phyloP scores from a whole-genome alignment of 2,797 vertebrate species.

The Apodemus agrarius region DNA sequence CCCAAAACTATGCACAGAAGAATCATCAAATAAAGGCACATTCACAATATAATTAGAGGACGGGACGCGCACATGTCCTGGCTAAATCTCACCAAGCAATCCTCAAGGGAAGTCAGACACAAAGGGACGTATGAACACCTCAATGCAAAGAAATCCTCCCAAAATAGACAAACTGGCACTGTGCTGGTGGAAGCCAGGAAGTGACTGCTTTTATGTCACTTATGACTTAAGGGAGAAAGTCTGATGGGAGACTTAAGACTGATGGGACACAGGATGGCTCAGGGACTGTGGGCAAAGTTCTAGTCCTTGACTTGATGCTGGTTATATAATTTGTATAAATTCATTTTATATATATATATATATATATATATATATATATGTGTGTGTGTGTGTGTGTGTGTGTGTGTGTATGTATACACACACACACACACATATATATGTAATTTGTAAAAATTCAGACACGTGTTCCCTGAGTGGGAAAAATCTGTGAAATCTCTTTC shows the following conservation, averaged over 20 bases:
- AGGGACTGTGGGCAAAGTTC: neutral
- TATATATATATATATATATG: too few relatives aligned
- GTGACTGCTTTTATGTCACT: neutral
- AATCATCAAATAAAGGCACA: neutral
- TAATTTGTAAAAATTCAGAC: slow-evolving; percentile 2
- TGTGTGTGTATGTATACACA: too few relatives aligned
- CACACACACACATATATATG: too few relatives aligned
- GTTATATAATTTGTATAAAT: slow-evolving; percentile 28
- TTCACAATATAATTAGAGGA: neutral
- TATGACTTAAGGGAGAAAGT: neutral
- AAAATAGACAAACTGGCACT: neutral
- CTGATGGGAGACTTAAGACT: neutral
- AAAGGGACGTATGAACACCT: neutral
- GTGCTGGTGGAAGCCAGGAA: neutral
- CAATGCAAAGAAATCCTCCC: neutral
- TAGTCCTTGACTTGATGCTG: neutral
- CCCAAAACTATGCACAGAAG: neutral
- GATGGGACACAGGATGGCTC: neutral
- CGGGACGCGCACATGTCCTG: neutral
- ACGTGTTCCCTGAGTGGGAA: neutral
- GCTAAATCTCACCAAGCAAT: neutral
- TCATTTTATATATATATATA: neutral
- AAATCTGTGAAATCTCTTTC: neutral
- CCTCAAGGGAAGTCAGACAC: neutral
- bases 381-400: too few relatives aligned